Conservation (phyloP, 2,888 invertebrate genomes). For the Trachelus troglodyta region DNA sequence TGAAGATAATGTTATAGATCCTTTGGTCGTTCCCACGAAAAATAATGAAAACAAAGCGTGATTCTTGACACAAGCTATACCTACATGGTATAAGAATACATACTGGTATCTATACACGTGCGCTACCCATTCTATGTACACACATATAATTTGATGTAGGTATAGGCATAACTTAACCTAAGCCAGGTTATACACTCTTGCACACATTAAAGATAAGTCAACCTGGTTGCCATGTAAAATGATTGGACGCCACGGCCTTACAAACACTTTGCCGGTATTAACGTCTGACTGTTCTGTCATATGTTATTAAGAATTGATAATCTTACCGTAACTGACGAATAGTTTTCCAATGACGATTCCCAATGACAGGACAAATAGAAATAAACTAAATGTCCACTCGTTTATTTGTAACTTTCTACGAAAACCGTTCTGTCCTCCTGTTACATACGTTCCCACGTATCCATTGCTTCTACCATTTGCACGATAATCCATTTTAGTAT, state of each 20-base stretch:
- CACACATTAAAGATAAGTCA: background rate
- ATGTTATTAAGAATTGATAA: background rate
- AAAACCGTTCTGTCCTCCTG: conserved; percentile 18
- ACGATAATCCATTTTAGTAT: conserved; percentile 4
- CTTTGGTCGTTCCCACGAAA: background rate
- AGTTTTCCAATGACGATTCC: conserved; percentile 48
- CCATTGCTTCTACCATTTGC: background rate
- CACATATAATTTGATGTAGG: background rate
- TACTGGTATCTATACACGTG: background rate
- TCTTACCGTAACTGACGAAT: conserved; percentile 49
- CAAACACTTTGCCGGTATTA: background rate
- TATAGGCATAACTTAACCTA: background rate
- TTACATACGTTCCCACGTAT: conserved; percentile 6
- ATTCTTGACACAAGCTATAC: background rate
- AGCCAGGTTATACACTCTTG: background rate
- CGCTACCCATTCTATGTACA: background rate
- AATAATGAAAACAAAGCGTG: background rate
- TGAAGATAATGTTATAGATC: background rate
- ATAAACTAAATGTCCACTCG: conserved; percentile 49
- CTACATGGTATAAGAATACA: background rate
- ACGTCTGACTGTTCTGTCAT: background rate
- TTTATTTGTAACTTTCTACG: conserved; percentile 38
- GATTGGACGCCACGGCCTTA: background rate
- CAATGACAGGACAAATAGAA: conserved; percentile 43
- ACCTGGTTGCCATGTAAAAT: background rate